Base-by-base conservation (phyloP, 2,888 invertebrate species). In the Saturnia japonica region DNA sequence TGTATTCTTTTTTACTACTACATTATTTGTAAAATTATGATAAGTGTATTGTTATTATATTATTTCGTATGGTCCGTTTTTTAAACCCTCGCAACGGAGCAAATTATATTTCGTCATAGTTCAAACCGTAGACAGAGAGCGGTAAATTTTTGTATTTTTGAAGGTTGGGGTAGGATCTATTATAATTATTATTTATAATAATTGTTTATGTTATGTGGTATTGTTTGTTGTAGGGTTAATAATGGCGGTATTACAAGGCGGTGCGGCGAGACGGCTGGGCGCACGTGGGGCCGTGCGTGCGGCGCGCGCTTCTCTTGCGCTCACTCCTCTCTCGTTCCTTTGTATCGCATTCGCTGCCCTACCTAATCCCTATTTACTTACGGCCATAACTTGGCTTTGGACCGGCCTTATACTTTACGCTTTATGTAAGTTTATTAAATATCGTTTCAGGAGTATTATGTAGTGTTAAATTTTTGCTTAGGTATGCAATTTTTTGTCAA, bases 241-340 rank as follows among this genome's bases (percentile, higher is more conserved):
- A 72, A 99, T 99, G 99, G 97, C 98, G 22, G 78, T 96, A 66
- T 94, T 98, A 70, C 99, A 99, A 94, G 99, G 99, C 62, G 96
- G 97, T 4, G 98, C 97, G 83, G 98, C 98, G 0, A 95, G 99
- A 71, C 95, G 97, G 71, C 94, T 99, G 57, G 96, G 88, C 14
- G 94, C 96, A 40, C 94, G 96, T 68, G 95, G 96, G 79, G 97
- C 97, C 62, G 96, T 96, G 86, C 87, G 89, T 3, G 96, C 96
- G 64, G 97, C 97, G 6, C 93, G 96, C 69, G 91, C 95, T 76
- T 98, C 99, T 12, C 94, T 99, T 34, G 95, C 96, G 84, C 91
- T 98, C 34, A 97, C 99, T 67, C 96, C 99, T 70, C 97, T 97
- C 14, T 96, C 98, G 1, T 99, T 98, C 91, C 79, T 98, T 43